These are phyloP conservation scores for Drosophila varians DNA, from an alignment of 1,140 invertebrate genomes.

Conservation along the genomic window DNA sequence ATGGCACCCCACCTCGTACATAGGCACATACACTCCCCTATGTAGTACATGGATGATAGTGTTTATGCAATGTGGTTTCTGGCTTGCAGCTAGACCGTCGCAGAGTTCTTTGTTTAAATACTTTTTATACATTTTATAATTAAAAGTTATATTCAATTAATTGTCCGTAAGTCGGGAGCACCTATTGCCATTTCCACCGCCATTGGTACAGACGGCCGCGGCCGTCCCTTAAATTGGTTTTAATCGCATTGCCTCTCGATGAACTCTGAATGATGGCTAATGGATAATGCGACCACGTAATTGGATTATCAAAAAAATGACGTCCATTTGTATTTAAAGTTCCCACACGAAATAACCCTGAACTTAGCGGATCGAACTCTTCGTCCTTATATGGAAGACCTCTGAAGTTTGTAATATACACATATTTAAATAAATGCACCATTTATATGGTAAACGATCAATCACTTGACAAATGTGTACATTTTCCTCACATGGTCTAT, in stretches of 20 bases:
- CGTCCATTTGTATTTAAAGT: slow-evolving; percentile 22
- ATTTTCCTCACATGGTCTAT: too few relatives aligned
- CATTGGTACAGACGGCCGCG: not conserved
- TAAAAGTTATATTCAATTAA: slow-evolving; percentile 77
- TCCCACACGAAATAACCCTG: not conserved
- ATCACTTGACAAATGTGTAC: too few relatives aligned
- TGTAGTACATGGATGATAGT: slow-evolving; percentile 21
- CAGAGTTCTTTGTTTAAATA: slow-evolving; percentile 30
- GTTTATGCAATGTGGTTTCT: slow-evolving; percentile 70
- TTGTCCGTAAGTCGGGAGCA: slow-evolving; percentile 58
- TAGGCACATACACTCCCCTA: slow-evolving; percentile 26
- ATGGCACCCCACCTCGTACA: slow-evolving; percentile 4
- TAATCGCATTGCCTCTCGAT: slow-evolving; percentile 35
- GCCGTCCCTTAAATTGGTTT: slow-evolving; percentile 47
- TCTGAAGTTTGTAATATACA: too few relatives aligned
- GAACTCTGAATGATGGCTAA: slow-evolving; percentile 49
- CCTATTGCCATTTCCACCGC: slow-evolving; percentile 28
- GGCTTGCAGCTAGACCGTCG: slow-evolving; percentile 15
- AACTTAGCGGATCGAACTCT: not conserved
- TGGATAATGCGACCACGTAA: slow-evolving; percentile 62
- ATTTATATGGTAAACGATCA: too few relatives aligned
- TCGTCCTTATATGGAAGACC: not conserved
- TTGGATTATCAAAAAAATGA: slow-evolving; percentile 63
- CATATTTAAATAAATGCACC: too few relatives aligned
- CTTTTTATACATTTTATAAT: slow-evolving; percentile 55